phyloP scores from a whole-genome alignment of 1,140 invertebrate genomes.

The Zaprionus capensis region DNA sequence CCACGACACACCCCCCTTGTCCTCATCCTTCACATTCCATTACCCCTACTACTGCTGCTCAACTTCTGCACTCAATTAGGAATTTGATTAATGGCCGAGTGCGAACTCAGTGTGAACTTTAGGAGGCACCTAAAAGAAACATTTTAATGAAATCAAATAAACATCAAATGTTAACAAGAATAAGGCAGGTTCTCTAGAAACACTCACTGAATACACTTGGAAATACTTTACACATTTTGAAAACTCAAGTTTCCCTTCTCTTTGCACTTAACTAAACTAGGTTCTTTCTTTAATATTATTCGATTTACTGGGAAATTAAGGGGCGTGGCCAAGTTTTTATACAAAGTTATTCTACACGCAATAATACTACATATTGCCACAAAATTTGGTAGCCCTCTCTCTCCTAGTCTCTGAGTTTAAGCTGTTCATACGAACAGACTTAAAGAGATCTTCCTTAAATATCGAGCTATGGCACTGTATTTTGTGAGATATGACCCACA shows the following conservation, averaged over 20 bases:
- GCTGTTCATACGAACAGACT: too few relatives aligned
- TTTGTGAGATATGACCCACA: slow-evolving; percentile 4
- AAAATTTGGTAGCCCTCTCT: too few relatives aligned
- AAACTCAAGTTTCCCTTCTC: not conserved
- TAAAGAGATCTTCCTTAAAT: too few relatives aligned
- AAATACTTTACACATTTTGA: not conserved
- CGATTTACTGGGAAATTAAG: too few relatives aligned
- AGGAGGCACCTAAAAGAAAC: not conserved
- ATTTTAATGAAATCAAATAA: slow-evolving; percentile 7
- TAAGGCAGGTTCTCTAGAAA: not conserved
- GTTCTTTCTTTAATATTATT: too few relatives aligned
- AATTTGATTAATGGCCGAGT: slow-evolving; percentile 62
- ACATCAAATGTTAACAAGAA: not conserved
- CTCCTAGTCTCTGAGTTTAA: too few relatives aligned
- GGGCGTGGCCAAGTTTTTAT: too few relatives aligned
- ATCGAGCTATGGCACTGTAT: not conserved
- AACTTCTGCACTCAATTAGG: slow-evolving; percentile 47
- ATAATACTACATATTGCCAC: too few relatives aligned
- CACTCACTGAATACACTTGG: not conserved
- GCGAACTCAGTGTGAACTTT: slow-evolving; percentile 1
- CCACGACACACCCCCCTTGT: not conserved
- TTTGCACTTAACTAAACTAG: too few relatives aligned
- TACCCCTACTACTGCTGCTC: not conserved
- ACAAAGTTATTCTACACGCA: rapidly evolving
- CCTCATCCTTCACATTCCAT: not conserved